Percentiles rank a stretch among this genome's conserved stretches.
These are phyloP conservation scores for Verasper variegatus DNA, from an alignment of 2,113 vertebrate species.

Conservation along the genomic window DNA sequence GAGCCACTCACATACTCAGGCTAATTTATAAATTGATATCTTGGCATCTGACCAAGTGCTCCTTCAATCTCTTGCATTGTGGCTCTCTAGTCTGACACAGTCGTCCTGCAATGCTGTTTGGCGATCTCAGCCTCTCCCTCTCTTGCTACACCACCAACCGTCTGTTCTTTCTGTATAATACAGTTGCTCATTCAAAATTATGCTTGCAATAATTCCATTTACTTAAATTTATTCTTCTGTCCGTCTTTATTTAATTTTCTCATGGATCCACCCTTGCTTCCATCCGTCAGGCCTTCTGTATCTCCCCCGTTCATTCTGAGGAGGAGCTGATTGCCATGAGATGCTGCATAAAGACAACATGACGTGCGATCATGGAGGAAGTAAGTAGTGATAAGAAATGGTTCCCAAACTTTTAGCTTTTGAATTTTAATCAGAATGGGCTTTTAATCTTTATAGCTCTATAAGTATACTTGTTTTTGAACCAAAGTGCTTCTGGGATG, in stretches of 20 bases:
- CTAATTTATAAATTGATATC: conserved; percentile 77
- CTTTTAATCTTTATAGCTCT: neutral
- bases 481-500: neutral
- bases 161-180: conserved; percentile 41
- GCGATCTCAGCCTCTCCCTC: conserved; percentile 20
- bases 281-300: neutral
- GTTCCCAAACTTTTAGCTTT: neutral
- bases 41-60: conserved; percentile 56
- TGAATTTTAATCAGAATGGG: neutral
- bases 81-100: conserved; percentile 17
- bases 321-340: conserved; percentile 7
- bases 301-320: neutral
- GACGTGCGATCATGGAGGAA: neutral
- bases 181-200: conserved; percentile 38
- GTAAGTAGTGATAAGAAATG: neutral
- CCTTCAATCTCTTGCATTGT: conserved; percentile 56
- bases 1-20: conserved; percentile 22
- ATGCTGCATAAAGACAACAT: neutral
- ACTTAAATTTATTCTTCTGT: conserved; percentile 62
- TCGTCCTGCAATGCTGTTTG: neutral
- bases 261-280: conserved; percentile 27
- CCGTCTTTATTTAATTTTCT: conserved; percentile 51
- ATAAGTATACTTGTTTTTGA: neutral
- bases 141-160: conserved; percentile 18
- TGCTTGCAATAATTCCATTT: conserved; percentile 65